Evolutionary conservation across 2,797 vertebrate species (phyloP), one percentile per base, ranked within the genome.

Genomic region (Erpetoichthys calabaricus): DNA sequence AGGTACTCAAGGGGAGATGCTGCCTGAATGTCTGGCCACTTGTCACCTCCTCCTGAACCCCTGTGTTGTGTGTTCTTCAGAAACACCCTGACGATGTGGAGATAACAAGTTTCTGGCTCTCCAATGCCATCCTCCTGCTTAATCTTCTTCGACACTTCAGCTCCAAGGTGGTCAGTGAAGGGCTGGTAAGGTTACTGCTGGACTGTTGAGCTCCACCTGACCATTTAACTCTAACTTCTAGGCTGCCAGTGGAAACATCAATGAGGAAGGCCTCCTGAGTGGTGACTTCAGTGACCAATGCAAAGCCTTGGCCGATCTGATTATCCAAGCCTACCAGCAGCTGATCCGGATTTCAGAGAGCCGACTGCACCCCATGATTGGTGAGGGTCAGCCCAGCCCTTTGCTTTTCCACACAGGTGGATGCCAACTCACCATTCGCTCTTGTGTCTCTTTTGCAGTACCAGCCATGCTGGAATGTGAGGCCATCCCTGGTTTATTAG

Each of bases 271-370:
- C 45, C 73, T 78, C 1, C 60, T 76, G 59, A 66, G 70, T 1
- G 52, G 63, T 44, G 76, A 85, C 57, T 58, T 77, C 7, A 76
- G 68, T 54, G 75, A 79, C 47, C 58, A 70, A 59, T 74, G 76
- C 9, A 65, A 58, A 3, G 56, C 65, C 55, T 74, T 90, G 56
- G 74, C 65, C 5, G 75, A 84, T 61, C 72, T 89, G 64, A 76
- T 80, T 1, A 83, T 90, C 68, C 85, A 86, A 73, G 78, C 84
- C 56, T 88, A 88, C 63, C 86, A 91, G 75, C 86, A 90, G 73
- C 81, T 91, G 10, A 64, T 91, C 60, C 69, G 63, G 60, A 80
- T 82, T 2, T 68, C 83, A 0, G 80, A 85, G 71, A 72, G 70
- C 8, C 60, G 1, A 5, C 81, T 91, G 41, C 85, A 86, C 45